A percentile compares a stretch with the other conserved stretches of the same genome.
phyloP scores from a whole-genome alignment of 2,797 vertebrate species.

The Alectoris magna region DNA sequence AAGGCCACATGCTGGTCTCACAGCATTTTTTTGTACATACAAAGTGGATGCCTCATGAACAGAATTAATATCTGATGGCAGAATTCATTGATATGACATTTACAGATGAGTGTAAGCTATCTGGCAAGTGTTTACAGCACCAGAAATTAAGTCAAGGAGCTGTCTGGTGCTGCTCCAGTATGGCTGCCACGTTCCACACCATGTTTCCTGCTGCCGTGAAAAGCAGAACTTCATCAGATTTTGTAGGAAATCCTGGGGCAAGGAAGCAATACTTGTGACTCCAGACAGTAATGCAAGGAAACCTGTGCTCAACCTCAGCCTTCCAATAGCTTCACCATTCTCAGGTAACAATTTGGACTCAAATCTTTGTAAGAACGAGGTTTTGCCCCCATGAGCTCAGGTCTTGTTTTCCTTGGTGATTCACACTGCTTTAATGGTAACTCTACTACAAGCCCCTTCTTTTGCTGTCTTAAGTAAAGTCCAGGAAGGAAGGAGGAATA shows the following conservation, averaged over 20 bases:
- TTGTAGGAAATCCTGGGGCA: neutral
- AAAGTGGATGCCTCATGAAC: neutral
- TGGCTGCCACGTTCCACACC: neutral
- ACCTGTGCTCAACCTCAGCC: neutral
- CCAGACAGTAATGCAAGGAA: neutral
- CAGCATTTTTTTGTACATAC: neutral
- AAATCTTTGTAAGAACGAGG: neutral
- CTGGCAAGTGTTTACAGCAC: neutral
- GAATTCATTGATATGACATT: neutral
- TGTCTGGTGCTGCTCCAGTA: neutral
- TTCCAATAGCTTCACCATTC: neutral
- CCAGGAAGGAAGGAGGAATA: neutral
- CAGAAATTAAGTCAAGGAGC: neutral
- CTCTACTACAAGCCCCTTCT: neutral
- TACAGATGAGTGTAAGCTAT: neutral
- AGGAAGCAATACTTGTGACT: rapidly evolving
- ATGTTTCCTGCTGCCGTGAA: neutral
- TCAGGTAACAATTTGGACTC: neutral
- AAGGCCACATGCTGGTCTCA: neutral
- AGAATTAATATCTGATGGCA: neutral
- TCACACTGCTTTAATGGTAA: neutral
- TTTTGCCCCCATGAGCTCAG: neutral
- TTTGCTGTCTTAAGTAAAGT: neutral
- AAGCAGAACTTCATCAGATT: neutral
- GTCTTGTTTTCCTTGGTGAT: neutral